A percentile compares a stretch with the other conserved stretches of the same genome.
These are phyloP conservation scores for Danio aesculapii DNA, from an alignment of 2,797 vertebrate species.

Conservation along the genomic window DNA sequence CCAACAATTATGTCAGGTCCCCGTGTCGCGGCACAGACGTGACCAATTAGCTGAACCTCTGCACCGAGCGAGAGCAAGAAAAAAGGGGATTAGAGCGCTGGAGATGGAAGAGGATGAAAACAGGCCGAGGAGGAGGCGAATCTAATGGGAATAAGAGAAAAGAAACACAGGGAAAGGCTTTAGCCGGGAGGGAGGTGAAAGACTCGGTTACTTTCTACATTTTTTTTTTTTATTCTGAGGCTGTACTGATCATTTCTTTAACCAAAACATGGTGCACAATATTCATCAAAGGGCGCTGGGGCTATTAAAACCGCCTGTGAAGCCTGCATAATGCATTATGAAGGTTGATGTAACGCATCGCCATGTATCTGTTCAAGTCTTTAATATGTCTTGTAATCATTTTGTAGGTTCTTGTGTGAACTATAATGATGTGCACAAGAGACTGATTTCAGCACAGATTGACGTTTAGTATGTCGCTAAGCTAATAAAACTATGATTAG, in stretches of 20 bases:
- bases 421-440: background rate
- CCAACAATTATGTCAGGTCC: slow-evolving; percentile 81
- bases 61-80: slow-evolving; percentile 68
- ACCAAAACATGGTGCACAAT: slow-evolving; percentile 5
- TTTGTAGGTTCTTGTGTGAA: background rate
- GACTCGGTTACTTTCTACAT: slow-evolving; percentile 35
- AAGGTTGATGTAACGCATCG: background rate
- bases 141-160: slow-evolving; percentile 63
- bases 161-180: slow-evolving; percentile 65
- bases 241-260: slow-evolving; percentile 67
- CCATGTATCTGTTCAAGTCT: background rate
- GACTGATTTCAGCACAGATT: background rate
- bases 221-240: slow-evolving; percentile 48
- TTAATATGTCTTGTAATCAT: background rate
- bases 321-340: background rate
- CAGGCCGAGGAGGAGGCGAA: slow-evolving; percentile 46
- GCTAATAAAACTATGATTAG: too few relatives aligned
- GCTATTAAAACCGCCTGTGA: slow-evolving; percentile 7
- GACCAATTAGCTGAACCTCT: slow-evolving; percentile 78
- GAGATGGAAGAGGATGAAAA: slow-evolving; percentile 68
- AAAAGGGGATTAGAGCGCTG: slow-evolving; percentile 73
- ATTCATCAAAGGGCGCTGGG: slow-evolving; percentile 12
- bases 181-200: slow-evolving; percentile 41
- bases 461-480: background rate
- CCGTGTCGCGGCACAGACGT: slow-evolving; percentile 77